Base-by-base conservation (phyloP, 2,797 vertebrate species). In the Acanthornis magna region DNA sequence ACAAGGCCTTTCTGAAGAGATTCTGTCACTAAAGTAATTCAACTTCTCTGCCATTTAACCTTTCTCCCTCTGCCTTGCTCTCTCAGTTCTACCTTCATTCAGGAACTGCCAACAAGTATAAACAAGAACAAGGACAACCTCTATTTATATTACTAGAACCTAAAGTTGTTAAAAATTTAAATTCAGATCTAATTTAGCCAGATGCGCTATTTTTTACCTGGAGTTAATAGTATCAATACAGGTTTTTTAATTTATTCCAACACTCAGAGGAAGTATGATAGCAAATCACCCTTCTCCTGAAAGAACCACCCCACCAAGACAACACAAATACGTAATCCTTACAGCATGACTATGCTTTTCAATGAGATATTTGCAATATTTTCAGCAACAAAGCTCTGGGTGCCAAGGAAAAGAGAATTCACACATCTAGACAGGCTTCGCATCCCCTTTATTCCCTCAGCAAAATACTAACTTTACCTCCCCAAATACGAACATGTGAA, bases 11-110 rank as follows among this genome's bases (percentile, higher is more conserved):
- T 97, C 79, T 92, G 54, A 51, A 97, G 80, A 93, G 85, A 96
- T 95, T 96, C 84, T 96, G 91, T 94, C 95, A 86, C 77, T 95
- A 85, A 95, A 93, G 94, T 94, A 96, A 97, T 95, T 86, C 78
- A 92, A 74, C 45, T 65, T 54, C 67, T 48, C 91, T 87, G 85
- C 92, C 93, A 96, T 96, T 97, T 96, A 96, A 97, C 91, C 76
- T 88, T 94, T 92, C 78, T 60, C 48, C 72, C 42, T 88, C 63
- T 72, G 83, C 66, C 72, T 30, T 68, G 23, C 53, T 74, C 34
- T 67, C 30, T 22, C 10, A 73, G 34, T 63, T 73, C 70, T 40
- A 50, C 42, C n/a, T 86, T 74, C 34, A 82, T 45, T 92, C n/a
- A 86, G 25, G 36, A 40, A 75, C 43, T 50, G n/a, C 25, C 75